Evolutionary conservation across 1,140 invertebrate species (phyloP).

Genomic region (Oppia nitens): DNA sequence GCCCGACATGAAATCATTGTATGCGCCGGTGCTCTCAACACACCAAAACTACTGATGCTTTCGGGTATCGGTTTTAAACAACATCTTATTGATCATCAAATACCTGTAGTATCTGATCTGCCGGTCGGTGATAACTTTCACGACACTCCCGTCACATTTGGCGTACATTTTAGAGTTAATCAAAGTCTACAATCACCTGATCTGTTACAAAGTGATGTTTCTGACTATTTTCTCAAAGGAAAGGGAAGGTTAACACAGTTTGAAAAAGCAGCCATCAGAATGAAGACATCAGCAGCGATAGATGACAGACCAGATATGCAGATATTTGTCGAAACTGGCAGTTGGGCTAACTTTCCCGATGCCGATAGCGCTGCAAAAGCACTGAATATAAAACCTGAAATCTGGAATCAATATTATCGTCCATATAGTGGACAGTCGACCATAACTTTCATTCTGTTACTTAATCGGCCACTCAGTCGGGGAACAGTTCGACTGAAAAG

Average conservation of each 20-base stretch:
- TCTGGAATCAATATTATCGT: conserved; percentile 20
- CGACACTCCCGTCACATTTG: conserved; percentile 37
- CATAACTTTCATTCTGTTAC: conserved; percentile 49
- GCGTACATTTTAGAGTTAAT: conserved; percentile 6
- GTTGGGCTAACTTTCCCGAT: not conserved
- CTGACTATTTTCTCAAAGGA: not conserved
- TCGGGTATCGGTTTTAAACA: conserved; percentile 53
- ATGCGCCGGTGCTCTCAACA: conserved; percentile 68
- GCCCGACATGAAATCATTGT: conserved; percentile 69
- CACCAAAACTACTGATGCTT: conserved; percentile 74
- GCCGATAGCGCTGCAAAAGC: conserved; percentile 1
- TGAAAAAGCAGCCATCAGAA: not conserved
- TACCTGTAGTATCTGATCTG: conserved; percentile 26
- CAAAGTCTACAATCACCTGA: conserved; percentile 38
- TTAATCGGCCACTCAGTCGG: conserved; percentile 49
- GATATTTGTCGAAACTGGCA: not conserved
- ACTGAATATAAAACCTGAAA: conserved; percentile 36
- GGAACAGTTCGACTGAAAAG: conserved; percentile 53
- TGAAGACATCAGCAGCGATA: not conserved
- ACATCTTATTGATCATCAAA: conserved; percentile 16
- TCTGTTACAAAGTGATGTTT: not conserved
- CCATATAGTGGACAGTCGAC: conserved; percentile 28
- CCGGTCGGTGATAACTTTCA: conserved; percentile 35
- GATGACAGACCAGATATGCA: not conserved
- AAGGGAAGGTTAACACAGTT: not conserved